Evolutionary conservation across 2,113 vertebrate genomes (phyloP).

Genomic region (Pongo abelii): DNA sequence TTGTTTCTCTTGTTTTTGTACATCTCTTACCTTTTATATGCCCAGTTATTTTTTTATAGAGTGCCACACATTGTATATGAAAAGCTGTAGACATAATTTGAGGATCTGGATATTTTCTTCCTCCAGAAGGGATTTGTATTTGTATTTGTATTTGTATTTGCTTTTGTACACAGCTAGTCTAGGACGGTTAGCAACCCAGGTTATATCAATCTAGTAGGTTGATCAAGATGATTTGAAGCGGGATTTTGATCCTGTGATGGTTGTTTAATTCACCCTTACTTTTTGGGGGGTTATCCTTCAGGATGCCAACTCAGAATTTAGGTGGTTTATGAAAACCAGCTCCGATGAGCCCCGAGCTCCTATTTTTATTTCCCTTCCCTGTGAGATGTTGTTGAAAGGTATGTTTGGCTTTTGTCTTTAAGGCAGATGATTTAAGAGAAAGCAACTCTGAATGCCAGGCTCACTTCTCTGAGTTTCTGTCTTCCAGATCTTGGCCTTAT

Average conservation of each 20-base stretch:
- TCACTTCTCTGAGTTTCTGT: background rate
- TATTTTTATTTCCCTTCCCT: background rate
- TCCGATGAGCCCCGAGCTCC: background rate
- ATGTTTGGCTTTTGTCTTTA: background rate
- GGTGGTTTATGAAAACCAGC: background rate
- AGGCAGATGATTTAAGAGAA: background rate
- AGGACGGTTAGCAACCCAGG: background rate
- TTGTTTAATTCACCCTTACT: background rate
- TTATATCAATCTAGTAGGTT: background rate
- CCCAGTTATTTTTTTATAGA: conserved; percentile 22
- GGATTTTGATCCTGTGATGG: background rate
- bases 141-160: background rate
- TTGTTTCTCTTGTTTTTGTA: conserved; percentile 10
- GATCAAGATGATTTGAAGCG: background rate
- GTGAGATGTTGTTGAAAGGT: background rate
- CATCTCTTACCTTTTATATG: background rate
- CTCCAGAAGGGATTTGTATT: background rate
- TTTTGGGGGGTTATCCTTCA: background rate
- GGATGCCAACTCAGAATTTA: background rate
- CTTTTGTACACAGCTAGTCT: background rate
- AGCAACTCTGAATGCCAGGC: background rate
- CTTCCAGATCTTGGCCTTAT: background rate
- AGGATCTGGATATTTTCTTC: background rate
- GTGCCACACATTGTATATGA: background rate
- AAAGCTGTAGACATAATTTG: background rate